Evolutionary conservation across 2,113 vertebrate genomes (phyloP).

Genomic region (Butorides virescens): DNA sequence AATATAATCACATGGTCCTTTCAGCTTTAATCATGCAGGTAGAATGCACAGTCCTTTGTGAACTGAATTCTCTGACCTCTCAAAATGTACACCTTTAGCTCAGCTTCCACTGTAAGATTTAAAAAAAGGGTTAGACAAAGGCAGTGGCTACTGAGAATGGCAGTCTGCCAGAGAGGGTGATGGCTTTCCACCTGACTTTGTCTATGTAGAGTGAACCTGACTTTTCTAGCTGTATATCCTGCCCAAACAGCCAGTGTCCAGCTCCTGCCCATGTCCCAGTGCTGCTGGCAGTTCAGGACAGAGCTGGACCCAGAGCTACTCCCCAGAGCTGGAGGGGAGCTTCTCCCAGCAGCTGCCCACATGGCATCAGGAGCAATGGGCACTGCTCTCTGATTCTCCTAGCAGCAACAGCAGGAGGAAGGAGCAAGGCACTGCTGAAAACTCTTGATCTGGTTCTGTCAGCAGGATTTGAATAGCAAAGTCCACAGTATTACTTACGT

Average conservation of each 20-base stretch:
- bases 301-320: not conserved
- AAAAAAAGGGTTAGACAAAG: not conserved
- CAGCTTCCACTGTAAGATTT: not conserved
- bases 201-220: not conserved
- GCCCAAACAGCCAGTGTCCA: not conserved
- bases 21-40: not conserved
- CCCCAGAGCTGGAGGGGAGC: not conserved
- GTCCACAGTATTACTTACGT: not conserved
- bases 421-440: not conserved
- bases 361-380: not conserved
- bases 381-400: not conserved
- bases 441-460: not conserved
- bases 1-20: not conserved
- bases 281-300: not conserved
- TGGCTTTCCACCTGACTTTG: not conserved
- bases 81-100: not conserved
- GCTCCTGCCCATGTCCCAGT: fast-evolving
- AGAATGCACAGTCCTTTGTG: not conserved
- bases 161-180: not conserved
- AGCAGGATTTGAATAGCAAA: not conserved
- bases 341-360: not conserved
- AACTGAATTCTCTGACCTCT: not conserved
- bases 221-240: not conserved
- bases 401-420: not conserved
- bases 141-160: not conserved